Evolutionary conservation across 2,113 vertebrate species (phyloP), one percentile per base, ranked within the genome.

Genomic region (Tylochromis polylepis): DNA sequence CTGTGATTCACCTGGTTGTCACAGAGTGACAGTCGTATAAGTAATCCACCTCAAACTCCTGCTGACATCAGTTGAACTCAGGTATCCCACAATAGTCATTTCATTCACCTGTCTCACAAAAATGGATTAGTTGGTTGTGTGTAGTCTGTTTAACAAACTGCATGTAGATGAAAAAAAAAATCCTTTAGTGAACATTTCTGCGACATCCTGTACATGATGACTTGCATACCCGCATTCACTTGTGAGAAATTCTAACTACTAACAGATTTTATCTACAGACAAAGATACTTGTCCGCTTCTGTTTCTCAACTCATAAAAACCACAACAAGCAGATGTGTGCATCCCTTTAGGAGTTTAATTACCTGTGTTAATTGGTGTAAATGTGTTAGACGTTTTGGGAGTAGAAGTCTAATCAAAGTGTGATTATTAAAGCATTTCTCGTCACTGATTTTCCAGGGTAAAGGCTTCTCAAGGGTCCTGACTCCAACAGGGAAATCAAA

Each of bases 361-460:
- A 93, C 90, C 86, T 90, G 86, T 89, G 79, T 81, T 92, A 91
- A 93, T 92, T 22, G 59, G 82, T 91, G 81, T 89, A 92, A 93
- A 87, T 88, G 88, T 86, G 80, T 92, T 70, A 89, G 83, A 82
- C 92, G 87, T 90, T 92, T 83, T 34, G 92, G 91, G 89, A 94
- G 82, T 82, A 85, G n/a, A 89, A 62, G 55, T 60, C 41, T 79
- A 91, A 57, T 87, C 56, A 65, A 55, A 86, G 82, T 88, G 72
- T 85, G 72, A 91, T 88, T 85, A 93, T 79, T 89, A 84, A 77
- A 60, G 60, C 14, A 79, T 89, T 92, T 89, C 83, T 85, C 80
- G 72, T 84, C 82, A 85, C 20, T 92, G 91, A 85, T 89, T 93
- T 91, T 90, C 58, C 72, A 84, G 59, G 57, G 36, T 84, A 62